phyloP scores from a whole-genome alignment of 2,888 invertebrate species.

The Ichneumon xanthorius region DNA sequence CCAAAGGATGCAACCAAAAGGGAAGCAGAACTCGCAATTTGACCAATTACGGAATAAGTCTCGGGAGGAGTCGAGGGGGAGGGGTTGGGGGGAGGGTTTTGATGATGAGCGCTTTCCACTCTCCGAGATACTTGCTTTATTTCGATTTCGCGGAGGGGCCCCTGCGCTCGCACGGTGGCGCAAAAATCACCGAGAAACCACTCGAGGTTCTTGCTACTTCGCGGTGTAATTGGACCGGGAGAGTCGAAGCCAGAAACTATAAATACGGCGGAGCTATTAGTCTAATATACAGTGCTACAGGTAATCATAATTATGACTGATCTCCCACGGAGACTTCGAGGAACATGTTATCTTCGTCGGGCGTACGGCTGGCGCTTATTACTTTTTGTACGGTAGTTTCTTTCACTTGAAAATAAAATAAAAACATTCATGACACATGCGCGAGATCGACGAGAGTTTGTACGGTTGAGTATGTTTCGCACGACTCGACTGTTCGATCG shows the following conservation, averaged over 20 bases:
- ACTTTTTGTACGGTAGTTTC: slow-evolving; percentile 36
- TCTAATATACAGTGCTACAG: slow-evolving; percentile 43
- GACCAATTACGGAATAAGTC: slow-evolving; percentile 53
- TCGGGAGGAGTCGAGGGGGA: not conserved
- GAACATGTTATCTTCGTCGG: slow-evolving; percentile 42
- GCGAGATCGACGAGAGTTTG: not conserved
- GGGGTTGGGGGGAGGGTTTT: not conserved
- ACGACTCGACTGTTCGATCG: slow-evolving; percentile 14
- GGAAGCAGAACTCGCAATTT: slow-evolving; percentile 46
- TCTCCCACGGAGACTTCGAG: slow-evolving; percentile 40
- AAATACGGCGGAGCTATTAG: slow-evolving; percentile 51
- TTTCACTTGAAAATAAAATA: not conserved
- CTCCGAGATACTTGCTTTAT: slow-evolving; percentile 35
- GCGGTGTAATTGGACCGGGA: slow-evolving; percentile 42
- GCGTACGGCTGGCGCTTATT: slow-evolving; percentile 34
- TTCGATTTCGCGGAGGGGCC: slow-evolving; percentile 57
- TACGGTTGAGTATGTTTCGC: not conserved
- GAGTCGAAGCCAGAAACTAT: slow-evolving; percentile 36
- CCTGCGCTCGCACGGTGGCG: slow-evolving; percentile 20
- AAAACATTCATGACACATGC: slow-evolving; percentile 7
- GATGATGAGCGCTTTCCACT: slow-evolving; percentile 56
- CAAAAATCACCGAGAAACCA: slow-evolving; percentile 23
- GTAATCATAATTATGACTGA: slow-evolving; percentile 48
- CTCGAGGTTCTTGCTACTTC: slow-evolving; percentile 18
- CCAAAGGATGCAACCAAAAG: slow-evolving; percentile 13